Conservation (phyloP, 2,888 invertebrate genomes). For the Aspidiotus rigidus region DNA sequence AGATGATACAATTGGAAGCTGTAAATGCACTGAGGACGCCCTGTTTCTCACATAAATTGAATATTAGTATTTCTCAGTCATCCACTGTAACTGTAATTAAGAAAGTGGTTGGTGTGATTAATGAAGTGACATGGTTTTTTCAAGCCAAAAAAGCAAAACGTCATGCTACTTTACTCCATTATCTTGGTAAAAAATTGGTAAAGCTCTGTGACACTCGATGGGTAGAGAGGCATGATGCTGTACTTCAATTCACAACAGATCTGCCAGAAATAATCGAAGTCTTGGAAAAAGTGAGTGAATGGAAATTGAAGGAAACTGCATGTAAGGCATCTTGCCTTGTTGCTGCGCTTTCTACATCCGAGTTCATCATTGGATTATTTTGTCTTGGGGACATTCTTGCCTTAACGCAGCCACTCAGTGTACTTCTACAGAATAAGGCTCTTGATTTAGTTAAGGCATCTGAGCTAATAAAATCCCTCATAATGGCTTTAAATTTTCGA, state of each 20-base stretch:
- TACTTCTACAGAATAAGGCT: background rate
- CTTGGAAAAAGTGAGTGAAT: background rate
- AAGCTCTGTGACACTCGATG: background rate
- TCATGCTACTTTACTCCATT: background rate
- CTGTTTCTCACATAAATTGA: background rate
- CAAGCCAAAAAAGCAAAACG: background rate
- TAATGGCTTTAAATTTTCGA: background rate
- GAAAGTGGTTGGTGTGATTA: background rate
- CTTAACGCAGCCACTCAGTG: background rate
- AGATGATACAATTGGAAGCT: background rate
- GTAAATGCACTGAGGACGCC: background rate
- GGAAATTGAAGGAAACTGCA: background rate
- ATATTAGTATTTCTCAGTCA: background rate
- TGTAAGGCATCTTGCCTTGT: background rate
- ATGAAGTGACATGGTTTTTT: background rate
- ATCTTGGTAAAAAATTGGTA: background rate
- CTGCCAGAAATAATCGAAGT: background rate
- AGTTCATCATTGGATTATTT: background rate
- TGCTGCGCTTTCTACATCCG: background rate
- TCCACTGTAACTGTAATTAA: background rate
- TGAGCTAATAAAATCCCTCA: background rate
- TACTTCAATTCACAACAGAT: background rate
- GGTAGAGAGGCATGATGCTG: background rate
- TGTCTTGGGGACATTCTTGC: background rate
- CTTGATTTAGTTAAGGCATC: background rate